Base-by-base conservation (phyloP, 2,113 vertebrate species). In the Propithecus coquereli region DNA sequence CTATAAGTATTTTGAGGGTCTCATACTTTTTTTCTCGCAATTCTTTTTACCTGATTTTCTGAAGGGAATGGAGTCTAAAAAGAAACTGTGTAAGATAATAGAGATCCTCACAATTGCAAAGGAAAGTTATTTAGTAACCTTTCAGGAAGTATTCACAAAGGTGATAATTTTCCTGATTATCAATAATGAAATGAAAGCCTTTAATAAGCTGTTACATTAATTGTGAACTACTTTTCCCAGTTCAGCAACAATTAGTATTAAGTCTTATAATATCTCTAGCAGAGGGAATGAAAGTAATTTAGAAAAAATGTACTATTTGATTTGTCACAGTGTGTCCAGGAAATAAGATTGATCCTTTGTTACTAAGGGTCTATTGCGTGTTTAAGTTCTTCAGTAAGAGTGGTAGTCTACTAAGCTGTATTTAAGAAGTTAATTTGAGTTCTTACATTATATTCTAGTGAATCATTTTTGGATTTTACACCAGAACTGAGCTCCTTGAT, bases 391-490 rank as follows among this genome's bases (percentile, higher is more conserved):
- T 97, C 34, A 71, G 80, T 89, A 76, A 86, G 88, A 85, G 57
- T 73, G 70, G 54, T 52, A 22, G 20, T 88, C 30, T 74, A 32
- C 30, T 93, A 68, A 93, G 25, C 63, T 89, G 25, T 87, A 16
- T 90, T 94, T 90, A 73, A 93, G 52, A 90, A 71, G 61, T 37
- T 91, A 88, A 82, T 87, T 87, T 90, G 68, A 89, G 63, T 63
- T 77, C 18, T 94, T 65, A 13, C 18, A 18, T 96, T 84, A 32
- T n/a, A 74, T 92, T 82, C 59, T 90, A 90, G 6, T 94, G 81
- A 87, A 57, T 93, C 76, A 65, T 43, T 74, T 90, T 96, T 96
- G 61, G 54, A 81, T 95, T 95, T 94, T 87, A 54, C 18, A 71
- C 61, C 25, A 65, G 65, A 90, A 65, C 23, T 81, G n/a, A 84